Percentiles rank a stretch among this genome's conserved stretches.
These are phyloP conservation scores for Manacus vitellinus DNA, from an alignment of 2,113 vertebrate genomes.

Conservation along the genomic window DNA sequence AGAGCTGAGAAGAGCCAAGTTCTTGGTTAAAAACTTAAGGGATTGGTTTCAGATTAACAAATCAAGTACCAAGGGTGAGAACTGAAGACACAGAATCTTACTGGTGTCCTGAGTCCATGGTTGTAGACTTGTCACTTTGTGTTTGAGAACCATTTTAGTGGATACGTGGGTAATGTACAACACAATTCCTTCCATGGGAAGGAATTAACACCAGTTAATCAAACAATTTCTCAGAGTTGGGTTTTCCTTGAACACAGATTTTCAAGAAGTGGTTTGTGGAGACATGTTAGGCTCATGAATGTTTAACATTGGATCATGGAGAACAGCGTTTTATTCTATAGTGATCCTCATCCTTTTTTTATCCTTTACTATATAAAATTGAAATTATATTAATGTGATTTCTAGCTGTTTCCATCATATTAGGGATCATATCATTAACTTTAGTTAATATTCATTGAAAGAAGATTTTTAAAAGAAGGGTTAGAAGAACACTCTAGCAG, in stretches of 20 bases:
- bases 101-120: neutral
- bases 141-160: neutral
- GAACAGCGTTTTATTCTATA: neutral
- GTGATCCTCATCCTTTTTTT: neutral
- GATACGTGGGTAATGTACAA: fast-evolving
- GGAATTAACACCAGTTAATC: neutral
- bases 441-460: neutral
- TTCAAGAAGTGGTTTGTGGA: neutral
- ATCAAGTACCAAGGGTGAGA: neutral
- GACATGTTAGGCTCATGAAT: neutral
- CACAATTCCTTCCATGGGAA: neutral
- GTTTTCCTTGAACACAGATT: neutral
- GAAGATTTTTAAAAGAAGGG: neutral
- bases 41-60: neutral
- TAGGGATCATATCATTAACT: neutral
- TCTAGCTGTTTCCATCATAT: neutral
- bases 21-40: neutral
- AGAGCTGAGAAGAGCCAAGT: neutral
- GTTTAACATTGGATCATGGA: neutral
- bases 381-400: neutral
- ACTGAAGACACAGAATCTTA: neutral
- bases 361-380: neutral
- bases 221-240: neutral
- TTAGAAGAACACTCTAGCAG: neutral
- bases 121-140: neutral